Evolutionary conservation across 2,113 vertebrate genomes (phyloP).

Genomic region (Ctenomys sociabilis): DNA sequence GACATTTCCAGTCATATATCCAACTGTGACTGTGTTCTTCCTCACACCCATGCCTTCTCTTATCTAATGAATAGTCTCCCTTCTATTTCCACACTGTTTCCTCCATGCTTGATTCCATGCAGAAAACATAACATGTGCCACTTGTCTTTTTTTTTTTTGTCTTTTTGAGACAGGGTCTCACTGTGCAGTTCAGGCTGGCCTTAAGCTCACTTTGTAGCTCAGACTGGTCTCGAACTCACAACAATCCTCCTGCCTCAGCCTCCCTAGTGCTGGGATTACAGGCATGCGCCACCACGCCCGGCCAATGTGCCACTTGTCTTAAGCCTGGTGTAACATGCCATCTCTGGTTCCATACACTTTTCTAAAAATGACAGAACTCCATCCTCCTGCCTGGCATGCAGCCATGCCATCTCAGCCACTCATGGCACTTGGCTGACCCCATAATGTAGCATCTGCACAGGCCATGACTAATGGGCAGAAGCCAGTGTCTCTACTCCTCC

Average conservation of each 20-base stretch:
- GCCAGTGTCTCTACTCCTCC: background rate
- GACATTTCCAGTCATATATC: background rate
- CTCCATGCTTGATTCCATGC: background rate
- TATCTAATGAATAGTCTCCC: background rate
- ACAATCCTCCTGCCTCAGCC: no score
- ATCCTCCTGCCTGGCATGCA: background rate
- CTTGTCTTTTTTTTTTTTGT: no score
- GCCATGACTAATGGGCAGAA: background rate
- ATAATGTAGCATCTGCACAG: background rate
- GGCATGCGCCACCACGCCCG: no score
- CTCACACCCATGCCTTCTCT: background rate
- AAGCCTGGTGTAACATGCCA: background rate
- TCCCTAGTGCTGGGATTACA: no score
- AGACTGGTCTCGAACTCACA: no score
- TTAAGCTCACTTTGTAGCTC: no score
- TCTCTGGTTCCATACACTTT: background rate
- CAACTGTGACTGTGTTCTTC: background rate
- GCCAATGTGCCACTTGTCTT: background rate
- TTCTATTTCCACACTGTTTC: background rate
- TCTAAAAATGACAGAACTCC: background rate
- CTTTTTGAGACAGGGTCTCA: no score
- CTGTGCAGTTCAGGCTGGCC: no score
- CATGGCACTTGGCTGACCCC: background rate
- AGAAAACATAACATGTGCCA: background rate
- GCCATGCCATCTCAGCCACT: background rate